Base-by-base conservation (phyloP, 2,113 vertebrate genomes). In the Tylochromis polylepis region DNA sequence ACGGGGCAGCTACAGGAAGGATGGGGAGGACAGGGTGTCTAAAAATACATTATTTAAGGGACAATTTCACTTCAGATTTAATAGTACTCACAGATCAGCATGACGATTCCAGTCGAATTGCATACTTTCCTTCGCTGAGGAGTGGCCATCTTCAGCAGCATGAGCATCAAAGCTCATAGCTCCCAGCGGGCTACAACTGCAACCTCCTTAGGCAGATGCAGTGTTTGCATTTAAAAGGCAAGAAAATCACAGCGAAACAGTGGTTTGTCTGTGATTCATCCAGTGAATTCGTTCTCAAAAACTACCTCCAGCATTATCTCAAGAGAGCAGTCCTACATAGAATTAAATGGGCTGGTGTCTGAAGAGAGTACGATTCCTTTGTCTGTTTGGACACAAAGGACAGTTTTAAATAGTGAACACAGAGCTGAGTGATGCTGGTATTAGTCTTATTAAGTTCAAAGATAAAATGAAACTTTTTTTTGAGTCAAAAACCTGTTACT, bases 31-130 rank as follows among this genome's bases (percentile, higher is more conserved):
- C 58, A 34, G 57, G 84, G 60, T 46, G 88, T 89, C 89, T 95
- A 88, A 89, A 93, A 92, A 89, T 93, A 93, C 85, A 90, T 91
- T 94, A 90, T 88, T 90, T 86, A 85, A 91, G 75, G 85, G 90
- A 83, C 83, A 84, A 90, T 92, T 95, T 93, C 70, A 86, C 87
- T 85, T 92, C 55, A 81, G 65, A 85, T 88, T 85, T 88, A 84
- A 89, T 77, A 82, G 51, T 82, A 3, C 72, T 82, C 51, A 88
- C 16, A 80, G 57, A 92, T 38, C 56, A 85, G 70, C 87, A 67
- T 89, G 91, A 77, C 86, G 38, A 18, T 83, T 92, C 79, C 77
- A 78, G 24, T 90, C 36, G 86, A 78, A 93, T 51, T 83, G 53
- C 67, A 86, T 41, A 59, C 59, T 90, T 89, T 82, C 86, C 83